A percentile compares a stretch with the other conserved stretches of the same genome.
These are phyloP conservation scores for Delia radicum DNA, from an alignment of 1,140 invertebrate genomes.

Conservation along the genomic window DNA sequence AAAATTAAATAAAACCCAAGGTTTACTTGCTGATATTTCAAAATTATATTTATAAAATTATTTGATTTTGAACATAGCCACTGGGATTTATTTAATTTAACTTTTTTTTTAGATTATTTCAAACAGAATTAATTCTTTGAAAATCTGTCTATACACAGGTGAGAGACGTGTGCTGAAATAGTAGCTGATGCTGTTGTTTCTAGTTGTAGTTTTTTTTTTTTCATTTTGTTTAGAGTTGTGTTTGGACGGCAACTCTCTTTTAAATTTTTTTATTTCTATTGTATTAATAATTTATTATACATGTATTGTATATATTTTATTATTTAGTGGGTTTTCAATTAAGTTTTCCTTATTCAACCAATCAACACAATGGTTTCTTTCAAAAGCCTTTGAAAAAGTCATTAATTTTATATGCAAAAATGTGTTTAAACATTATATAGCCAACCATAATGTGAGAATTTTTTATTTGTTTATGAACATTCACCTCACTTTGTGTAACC, in stretches of 20 bases:
- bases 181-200: not conserved
- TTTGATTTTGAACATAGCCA: no score
- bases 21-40: no score
- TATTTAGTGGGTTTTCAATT: not conserved
- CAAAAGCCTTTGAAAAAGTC: not conserved
- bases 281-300: not conserved
- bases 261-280: not conserved
- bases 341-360: not conserved
- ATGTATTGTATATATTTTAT: not conserved
- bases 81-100: no score
- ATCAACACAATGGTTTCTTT: not conserved
- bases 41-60: no score
- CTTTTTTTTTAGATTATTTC: not conserved
- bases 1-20: no score
- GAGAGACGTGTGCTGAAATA: constrained; percentile 10
- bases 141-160: no score
- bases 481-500: not conserved
- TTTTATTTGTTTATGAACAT: not conserved
- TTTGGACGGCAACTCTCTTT: not conserved
- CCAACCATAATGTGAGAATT: not conserved
- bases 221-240: not conserved
- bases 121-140: no score
- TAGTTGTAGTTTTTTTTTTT: not conserved
- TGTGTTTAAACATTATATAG: no score
- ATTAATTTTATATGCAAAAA: not conserved